Evolutionary conservation across 2,888 invertebrate species (phyloP).

Genomic region (Agonopterix subpropinquella): DNA sequence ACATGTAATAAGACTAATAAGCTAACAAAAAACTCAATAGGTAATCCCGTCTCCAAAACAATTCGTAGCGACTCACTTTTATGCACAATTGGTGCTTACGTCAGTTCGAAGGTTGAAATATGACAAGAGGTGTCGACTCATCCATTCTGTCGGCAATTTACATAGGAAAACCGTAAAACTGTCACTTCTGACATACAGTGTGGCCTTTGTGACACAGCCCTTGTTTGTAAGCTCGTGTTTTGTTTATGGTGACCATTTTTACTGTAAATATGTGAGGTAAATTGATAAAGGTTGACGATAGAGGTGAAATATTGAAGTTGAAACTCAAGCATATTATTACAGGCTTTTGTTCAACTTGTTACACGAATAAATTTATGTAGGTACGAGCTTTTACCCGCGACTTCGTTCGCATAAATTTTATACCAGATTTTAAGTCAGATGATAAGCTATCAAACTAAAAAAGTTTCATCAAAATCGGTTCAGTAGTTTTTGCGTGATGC

Average conservation of each 20-base stretch:
- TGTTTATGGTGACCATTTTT: not conserved
- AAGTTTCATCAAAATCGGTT: no score
- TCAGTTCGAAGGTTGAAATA: conserved; percentile 32
- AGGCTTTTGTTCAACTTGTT: no score
- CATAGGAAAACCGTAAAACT: conserved; percentile 51
- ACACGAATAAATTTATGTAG: no score
- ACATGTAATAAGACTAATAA: no score
- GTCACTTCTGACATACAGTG: conserved; percentile 38
- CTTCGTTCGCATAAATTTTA: no score
- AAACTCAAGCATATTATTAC: no score
- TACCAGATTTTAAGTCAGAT: no score
- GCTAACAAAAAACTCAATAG: not conserved
- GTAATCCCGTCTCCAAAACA: not conserved
- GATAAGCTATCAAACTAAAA: no score
- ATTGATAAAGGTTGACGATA: not conserved
- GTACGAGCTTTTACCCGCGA: no score
- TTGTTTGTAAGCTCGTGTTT: conserved; percentile 1
- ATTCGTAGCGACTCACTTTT: not conserved
- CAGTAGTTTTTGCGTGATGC: no score
- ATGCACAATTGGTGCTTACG: conserved; percentile 11
- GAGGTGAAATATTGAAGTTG: not conserved
- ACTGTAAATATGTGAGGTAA: not conserved
- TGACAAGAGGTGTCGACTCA: conserved; percentile 36
- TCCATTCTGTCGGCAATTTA: conserved; percentile 44
- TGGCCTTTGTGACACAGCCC: conserved; percentile 15